Conservation (phyloP, 2,113 vertebrate species). For the Clarias macrocephalus region DNA sequence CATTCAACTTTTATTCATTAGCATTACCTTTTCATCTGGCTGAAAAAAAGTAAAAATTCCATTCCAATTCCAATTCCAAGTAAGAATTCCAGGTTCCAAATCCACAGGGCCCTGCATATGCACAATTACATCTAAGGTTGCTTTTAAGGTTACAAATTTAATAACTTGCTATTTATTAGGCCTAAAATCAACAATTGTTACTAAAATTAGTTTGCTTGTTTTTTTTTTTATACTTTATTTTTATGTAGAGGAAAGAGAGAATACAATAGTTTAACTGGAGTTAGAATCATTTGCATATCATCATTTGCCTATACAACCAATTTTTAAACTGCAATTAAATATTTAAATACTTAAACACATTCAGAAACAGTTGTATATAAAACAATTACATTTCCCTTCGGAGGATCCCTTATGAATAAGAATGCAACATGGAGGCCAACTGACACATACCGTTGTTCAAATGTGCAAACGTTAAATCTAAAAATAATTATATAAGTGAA, state of each 20-base stretch:
- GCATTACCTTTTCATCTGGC: no score
- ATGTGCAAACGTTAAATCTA: slow-evolving; percentile 17
- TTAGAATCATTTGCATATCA: neutral
- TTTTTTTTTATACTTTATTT: neutral
- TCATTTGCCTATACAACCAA: neutral
- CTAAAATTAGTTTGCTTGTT: neutral
- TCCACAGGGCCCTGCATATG: neutral
- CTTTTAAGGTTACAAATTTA: neutral
- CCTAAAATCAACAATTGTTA: neutral
- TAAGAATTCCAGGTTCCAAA: neutral
- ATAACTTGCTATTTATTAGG: neutral
- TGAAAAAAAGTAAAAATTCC: no score
- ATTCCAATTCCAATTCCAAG: neutral
- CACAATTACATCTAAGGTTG: neutral
- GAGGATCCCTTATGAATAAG: neutral
- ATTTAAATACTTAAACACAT: neutral
- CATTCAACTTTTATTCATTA: no score
- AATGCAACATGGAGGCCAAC: neutral
- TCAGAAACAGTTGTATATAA: neutral
- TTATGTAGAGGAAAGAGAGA: neutral
- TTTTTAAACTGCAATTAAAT: neutral
- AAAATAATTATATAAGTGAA: no score
- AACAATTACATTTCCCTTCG: neutral
- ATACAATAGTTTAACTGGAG: slow-evolving; percentile 5
- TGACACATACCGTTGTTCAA: slow-evolving; percentile 20